Evolutionary conservation across 2,113 vertebrate species (phyloP).

Genomic region (Gasterosteus aculeatus): DNA sequence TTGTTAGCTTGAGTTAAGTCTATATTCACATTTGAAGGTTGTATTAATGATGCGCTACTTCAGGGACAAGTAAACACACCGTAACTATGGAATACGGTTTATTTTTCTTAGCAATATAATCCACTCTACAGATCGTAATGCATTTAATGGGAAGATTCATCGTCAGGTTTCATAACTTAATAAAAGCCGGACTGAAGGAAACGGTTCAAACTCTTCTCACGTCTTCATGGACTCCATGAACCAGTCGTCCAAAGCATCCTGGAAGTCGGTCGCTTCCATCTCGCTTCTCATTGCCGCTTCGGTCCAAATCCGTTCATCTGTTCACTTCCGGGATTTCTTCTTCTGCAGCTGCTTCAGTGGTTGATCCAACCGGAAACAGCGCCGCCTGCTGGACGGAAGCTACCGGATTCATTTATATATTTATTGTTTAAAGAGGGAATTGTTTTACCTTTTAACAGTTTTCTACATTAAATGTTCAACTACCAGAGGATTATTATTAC

Average conservation of each 20-base stretch:
- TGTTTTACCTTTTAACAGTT: neutral
- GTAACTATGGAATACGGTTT: accelerated
- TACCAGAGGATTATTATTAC: no score
- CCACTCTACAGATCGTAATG: neutral
- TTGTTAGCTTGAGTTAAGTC: no score
- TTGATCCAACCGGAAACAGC: neutral
- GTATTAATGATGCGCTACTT: neutral
- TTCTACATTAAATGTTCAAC: neutral
- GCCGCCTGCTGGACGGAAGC: conserved; percentile 41
- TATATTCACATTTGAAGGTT: no score
- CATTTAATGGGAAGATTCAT: no score
- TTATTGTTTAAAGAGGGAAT: neutral
- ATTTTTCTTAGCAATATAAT: accelerated
- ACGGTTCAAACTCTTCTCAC: conserved; percentile 54
- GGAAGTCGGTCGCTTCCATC: neutral
- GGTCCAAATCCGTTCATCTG: neutral
- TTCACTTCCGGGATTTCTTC: conserved; percentile 6
- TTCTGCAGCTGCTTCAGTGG: no score
- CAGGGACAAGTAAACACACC: accelerated
- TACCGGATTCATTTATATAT: neutral
- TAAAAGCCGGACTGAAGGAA: no score
- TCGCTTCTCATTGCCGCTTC: neutral
- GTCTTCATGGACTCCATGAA: conserved; percentile 73
- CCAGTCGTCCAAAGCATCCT: neutral
- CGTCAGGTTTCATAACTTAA: no score